phyloP scores from a whole-genome alignment of 1,140 invertebrate genomes.

The Brachionus angularis region DNA sequence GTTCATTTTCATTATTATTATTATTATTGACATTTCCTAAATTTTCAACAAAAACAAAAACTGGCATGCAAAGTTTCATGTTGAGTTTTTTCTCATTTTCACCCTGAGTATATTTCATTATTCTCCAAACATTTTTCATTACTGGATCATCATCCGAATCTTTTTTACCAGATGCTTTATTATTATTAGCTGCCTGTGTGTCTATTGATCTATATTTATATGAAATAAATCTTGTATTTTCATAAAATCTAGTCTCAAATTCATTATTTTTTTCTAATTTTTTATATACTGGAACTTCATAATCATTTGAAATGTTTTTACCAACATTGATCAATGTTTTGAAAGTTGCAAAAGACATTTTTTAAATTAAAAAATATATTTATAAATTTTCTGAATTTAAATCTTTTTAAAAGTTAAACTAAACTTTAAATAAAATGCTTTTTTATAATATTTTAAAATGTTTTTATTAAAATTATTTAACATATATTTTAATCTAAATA shows the following conservation, averaged over 20 bases:
- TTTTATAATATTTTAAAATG: too few species aligned
- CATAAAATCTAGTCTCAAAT: constrained; percentile 34
- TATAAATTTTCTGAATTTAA: too few species aligned
- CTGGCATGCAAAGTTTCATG: constrained; percentile 42
- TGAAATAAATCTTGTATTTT: constrained; percentile 12
- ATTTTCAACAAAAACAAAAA: constrained; percentile 6
- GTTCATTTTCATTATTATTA: neutral
- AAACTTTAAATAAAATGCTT: too few species aligned
- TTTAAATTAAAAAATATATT: too few species aligned
- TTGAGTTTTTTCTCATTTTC: constrained; percentile 29
- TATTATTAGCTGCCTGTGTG: neutral
- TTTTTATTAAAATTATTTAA: too few species aligned
- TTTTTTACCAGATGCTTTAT: constrained; percentile 4
- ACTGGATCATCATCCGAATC: constrained; percentile 37
- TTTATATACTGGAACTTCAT: constrained; percentile 9
- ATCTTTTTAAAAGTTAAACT: too few species aligned
- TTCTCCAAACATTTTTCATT: constrained; percentile 39
- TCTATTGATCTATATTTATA: constrained; percentile 33
- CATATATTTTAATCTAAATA: too few species aligned
- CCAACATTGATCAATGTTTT: constrained; percentile 38
- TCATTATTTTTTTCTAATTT: neutral
- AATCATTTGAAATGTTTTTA: constrained; percentile 31
- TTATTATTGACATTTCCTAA: neutral
- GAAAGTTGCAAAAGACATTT: constrained; percentile 34
- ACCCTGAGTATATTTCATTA: constrained; percentile 40